These are phyloP conservation scores for Lasioglossum albipes DNA, from an alignment of 1,140 invertebrate genomes.

Conservation along the genomic window DNA sequence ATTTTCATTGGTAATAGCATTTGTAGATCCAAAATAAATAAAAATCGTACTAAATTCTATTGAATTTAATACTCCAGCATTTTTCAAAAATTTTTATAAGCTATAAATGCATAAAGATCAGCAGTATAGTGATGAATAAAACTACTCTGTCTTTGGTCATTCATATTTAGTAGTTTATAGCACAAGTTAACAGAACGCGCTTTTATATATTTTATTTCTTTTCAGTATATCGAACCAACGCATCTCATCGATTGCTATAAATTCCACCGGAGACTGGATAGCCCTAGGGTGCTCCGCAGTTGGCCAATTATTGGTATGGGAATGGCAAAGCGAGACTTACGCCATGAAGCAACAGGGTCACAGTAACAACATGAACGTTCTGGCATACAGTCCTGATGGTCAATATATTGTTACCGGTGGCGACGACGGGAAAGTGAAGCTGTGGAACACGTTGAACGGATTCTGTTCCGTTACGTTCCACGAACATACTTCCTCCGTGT, in stretches of 20 bases:
- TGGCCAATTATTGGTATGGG: constrained; percentile 97
- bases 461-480: constrained; percentile 97
- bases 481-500: constrained; percentile 92
- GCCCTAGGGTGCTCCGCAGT: constrained; percentile 91
- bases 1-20: too few relatives aligned
- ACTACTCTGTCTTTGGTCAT: too few relatives aligned
- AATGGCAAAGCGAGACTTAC: constrained; percentile 99
- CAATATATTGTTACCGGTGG: constrained; percentile 95
- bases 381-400: constrained; percentile 95
- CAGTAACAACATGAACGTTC: constrained; percentile 91
- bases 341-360: constrained; percentile 98
- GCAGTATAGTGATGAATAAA: too few relatives aligned
- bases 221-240: constrained; percentile 88
- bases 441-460: constrained; percentile 94
- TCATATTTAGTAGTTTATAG: too few relatives aligned
- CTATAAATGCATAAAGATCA: too few relatives aligned
- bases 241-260: constrained; percentile 91
- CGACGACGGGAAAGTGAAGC: constrained; percentile 96
- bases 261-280: constrained; percentile 96
- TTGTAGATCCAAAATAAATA: too few relatives aligned
- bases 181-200: not conserved
- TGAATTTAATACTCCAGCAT: too few relatives aligned
- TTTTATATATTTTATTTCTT: constrained; percentile 41
- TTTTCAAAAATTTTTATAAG: too few relatives aligned
- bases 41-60: too few relatives aligned